Conservation (phyloP, 2,797 vertebrate species). For the Enoplosus armatus region DNA sequence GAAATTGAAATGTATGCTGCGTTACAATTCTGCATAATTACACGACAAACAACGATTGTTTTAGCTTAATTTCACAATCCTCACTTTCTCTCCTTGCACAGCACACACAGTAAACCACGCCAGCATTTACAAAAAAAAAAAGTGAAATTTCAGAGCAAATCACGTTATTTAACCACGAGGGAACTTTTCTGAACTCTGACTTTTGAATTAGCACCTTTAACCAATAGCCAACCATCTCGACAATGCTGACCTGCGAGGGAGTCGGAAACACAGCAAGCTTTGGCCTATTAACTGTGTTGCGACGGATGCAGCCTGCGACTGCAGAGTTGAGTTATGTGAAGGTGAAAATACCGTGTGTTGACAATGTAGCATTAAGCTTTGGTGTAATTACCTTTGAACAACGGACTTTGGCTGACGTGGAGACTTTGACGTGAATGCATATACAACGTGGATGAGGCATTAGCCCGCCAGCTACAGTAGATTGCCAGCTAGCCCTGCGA, state of each 20-base stretch:
- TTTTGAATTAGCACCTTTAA: conserved; percentile 4
- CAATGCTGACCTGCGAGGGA: background rate
- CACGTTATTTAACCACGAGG: background rate
- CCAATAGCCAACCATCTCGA: background rate
- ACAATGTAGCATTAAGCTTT: background rate
- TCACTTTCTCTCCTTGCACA: background rate
- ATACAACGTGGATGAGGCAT: no score
- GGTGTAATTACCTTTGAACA: background rate
- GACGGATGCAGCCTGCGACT: background rate
- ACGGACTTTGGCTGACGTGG: background rate
- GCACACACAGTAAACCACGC: background rate
- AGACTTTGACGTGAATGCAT: no score
- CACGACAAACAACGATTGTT: background rate
- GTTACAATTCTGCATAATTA: background rate
- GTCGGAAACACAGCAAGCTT: background rate
- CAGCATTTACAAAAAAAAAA: background rate
- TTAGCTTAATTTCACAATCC: background rate
- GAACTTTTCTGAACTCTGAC: background rate
- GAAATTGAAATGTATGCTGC: background rate
- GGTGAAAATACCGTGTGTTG: background rate
- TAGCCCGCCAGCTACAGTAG: no score
- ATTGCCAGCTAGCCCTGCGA: no score
- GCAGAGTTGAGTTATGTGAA: background rate
- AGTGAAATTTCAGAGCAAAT: background rate
- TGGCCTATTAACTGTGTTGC: background rate